These are phyloP conservation scores for Leucosticte australis DNA, from an alignment of 2,113 vertebrate species.

Conservation along the genomic window DNA sequence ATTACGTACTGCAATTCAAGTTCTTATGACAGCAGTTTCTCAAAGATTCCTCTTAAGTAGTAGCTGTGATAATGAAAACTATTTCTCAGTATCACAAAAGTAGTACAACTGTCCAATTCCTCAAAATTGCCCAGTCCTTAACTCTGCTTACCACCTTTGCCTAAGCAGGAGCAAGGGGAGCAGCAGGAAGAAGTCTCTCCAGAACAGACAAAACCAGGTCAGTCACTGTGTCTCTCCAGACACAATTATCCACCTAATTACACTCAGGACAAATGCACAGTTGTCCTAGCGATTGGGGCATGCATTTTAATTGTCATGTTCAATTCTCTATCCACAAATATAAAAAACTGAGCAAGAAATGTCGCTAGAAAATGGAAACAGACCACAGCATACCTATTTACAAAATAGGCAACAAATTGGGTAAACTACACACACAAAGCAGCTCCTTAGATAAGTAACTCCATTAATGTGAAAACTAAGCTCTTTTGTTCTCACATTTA, in stretches of 20 bases:
- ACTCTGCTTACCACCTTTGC: neutral
- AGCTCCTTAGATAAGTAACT: neutral
- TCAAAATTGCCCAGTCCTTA: neutral
- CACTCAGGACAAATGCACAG: neutral
- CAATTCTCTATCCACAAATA: neutral
- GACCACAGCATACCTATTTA: neutral
- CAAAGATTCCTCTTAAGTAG: neutral
- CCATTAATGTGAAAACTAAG: neutral
- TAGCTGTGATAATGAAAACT: neutral
- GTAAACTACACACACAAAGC: neutral
- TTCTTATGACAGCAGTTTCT: neutral
- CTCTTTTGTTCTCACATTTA: neutral
- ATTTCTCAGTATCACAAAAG: neutral
- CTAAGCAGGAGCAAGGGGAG: neutral
- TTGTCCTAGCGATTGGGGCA: neutral
- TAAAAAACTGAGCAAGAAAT: neutral
- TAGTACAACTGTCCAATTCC: neutral
- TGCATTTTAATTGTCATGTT: neutral
- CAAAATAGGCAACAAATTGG: neutral
- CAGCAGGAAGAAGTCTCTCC: neutral
- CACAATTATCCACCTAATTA: constrained; percentile 20
- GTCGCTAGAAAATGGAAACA: neutral
- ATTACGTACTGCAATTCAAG: neutral
- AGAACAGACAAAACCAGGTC: neutral
- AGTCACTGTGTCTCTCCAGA: neutral